These are phyloP conservation scores for Pygmarrhopalites habei DNA, from an alignment of 1,140 invertebrate species.

Conservation along the genomic window DNA sequence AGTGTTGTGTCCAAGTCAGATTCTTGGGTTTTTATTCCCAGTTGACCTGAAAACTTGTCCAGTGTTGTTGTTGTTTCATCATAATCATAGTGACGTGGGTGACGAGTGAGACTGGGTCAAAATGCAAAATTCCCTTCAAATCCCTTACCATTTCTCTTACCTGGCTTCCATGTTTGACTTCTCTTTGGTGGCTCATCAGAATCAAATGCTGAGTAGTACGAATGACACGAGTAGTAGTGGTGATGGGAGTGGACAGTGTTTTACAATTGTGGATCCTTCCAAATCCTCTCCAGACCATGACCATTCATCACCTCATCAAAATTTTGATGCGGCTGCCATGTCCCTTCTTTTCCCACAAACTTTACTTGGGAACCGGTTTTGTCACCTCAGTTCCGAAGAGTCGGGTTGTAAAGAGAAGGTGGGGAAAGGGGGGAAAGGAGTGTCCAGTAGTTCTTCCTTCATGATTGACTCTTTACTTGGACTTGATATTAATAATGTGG, in stretches of 20 bases:
- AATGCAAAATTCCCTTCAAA: slow-evolving; percentile 19
- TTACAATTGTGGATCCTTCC: not conserved
- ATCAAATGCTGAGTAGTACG: not conserved
- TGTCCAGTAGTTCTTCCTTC: slow-evolving; percentile 13
- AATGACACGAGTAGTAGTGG: not conserved
- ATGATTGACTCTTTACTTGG: slow-evolving; percentile 24
- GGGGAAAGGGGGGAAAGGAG: not conserved
- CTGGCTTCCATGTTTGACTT: slow-evolving; percentile 16
- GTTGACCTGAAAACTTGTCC: too few relatives aligned
- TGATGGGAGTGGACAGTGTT: too few relatives aligned
- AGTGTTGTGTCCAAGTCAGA: too few relatives aligned
- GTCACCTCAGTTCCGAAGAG: not conserved
- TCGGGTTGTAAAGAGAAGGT: not conserved
- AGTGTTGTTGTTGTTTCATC: too few relatives aligned
- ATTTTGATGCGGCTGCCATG: slow-evolving; percentile 11
- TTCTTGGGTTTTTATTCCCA: too few relatives aligned
- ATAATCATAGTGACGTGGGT: too few relatives aligned
- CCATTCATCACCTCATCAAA: not conserved
- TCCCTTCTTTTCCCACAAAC: slow-evolving; percentile 10
- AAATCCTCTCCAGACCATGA: not conserved
- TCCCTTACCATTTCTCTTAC: slow-evolving; percentile 13
- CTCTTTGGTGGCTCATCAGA: slow-evolving; percentile 1
- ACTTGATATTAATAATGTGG: not conserved
- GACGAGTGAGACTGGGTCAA: not conserved
- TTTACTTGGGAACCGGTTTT: slow-evolving; percentile 6